Conservation (phyloP, 53 echinoderm and acorn worm genomes). For the Apostichopus leukothele region DNA sequence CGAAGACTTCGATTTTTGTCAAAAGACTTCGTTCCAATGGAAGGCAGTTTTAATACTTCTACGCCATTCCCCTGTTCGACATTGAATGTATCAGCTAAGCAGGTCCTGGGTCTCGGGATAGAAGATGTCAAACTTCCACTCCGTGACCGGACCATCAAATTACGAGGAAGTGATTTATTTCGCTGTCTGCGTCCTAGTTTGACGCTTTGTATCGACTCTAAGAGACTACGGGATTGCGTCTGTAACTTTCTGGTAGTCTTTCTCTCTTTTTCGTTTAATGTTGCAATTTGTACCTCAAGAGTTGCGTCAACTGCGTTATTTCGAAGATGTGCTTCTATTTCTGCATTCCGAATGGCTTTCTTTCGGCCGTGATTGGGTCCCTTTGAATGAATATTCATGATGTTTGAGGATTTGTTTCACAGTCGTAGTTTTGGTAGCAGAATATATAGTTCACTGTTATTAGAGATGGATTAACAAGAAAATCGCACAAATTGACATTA, state of each 20-base stretch:
- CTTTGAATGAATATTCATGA: neutral
- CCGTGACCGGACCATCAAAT: neutral
- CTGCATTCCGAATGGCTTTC: neutral
- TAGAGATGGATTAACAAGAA: too few species aligned
- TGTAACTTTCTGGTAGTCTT: neutral
- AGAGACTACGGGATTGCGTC: neutral
- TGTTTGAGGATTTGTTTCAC: too few species aligned
- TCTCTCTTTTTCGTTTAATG: neutral
- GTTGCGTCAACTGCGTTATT: constrained; percentile 17
- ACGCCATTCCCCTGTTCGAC: neutral
- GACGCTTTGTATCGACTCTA: constrained; percentile 29
- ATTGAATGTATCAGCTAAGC: constrained; percentile 1
- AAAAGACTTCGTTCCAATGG: neutral
- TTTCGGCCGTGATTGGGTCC: neutral
- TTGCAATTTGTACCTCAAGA: neutral
- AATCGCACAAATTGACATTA: too few species aligned
- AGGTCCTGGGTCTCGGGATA: constrained; percentile 10
- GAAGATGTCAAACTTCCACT: constrained; percentile 21
- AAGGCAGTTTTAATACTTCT: constrained; percentile 3
- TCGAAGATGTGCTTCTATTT: neutral
- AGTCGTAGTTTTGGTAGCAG: too few species aligned
- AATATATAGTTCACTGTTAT: too few species aligned
- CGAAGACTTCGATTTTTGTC: neutral
- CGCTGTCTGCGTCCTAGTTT: constrained; percentile 31
- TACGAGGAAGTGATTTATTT: constrained; percentile 21